Conservation (phyloP, 2,888 invertebrate species). For the Drosophila recens region DNA sequence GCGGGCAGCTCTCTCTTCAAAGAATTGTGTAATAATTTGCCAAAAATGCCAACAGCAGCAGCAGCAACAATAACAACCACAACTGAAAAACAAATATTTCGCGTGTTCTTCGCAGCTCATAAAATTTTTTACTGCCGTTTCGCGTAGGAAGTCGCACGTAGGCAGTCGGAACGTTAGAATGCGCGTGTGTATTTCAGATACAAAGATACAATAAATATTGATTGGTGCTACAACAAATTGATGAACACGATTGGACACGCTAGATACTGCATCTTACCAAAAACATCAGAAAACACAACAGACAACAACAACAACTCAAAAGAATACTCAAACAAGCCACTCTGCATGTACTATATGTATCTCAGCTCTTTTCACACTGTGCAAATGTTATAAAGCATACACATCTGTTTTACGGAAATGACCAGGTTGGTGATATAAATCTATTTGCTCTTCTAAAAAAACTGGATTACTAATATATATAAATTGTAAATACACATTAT, state of each 20-base stretch:
- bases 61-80: conserved; percentile 26
- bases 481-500: conserved; percentile 2
- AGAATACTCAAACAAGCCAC: conserved; percentile 20
- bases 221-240: conserved; percentile 59
- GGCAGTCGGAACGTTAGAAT: conserved; percentile 43
- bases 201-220: conserved; percentile 46
- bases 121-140: conserved; percentile 55
- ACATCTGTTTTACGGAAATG: conserved; percentile 63
- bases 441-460: background rate
- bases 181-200: conserved; percentile 68
- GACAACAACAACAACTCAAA: background rate
- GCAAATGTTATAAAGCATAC: conserved; percentile 52
- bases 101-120: conserved; percentile 66
- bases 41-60: conserved; percentile 57
- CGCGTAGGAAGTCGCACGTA: conserved; percentile 62
- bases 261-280: conserved; percentile 61
- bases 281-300: conserved; percentile 14
- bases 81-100: conserved; percentile 52
- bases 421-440: conserved; percentile 63
- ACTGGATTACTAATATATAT: background rate
- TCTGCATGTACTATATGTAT: conserved; percentile 14
- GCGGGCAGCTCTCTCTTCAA: conserved; percentile 24
- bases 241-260: conserved; percentile 60
- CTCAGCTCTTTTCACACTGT: conserved; percentile 16
- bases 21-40: conserved; percentile 77